Percentiles rank a stretch among this genome's conserved stretches.
Evolutionary conservation across 2,797 vertebrate genomes (phyloP).

Genomic region (Tokudaia muenninki): DNA sequence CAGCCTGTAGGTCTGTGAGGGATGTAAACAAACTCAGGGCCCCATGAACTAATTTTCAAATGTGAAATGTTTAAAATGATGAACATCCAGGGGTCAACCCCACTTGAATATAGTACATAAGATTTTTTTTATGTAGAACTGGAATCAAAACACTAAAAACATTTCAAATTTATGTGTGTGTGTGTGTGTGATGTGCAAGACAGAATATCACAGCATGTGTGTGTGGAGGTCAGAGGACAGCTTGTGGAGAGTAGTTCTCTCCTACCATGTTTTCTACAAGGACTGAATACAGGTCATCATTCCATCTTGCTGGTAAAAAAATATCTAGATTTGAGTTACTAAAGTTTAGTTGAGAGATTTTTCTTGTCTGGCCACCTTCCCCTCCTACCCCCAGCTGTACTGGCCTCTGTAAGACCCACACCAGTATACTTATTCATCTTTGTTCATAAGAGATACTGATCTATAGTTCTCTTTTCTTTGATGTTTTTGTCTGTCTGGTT

Average conservation of each 20-base stretch:
- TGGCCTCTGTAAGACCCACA: background rate
- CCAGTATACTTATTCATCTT: background rate
- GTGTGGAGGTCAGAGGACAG: background rate
- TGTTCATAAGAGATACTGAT: background rate
- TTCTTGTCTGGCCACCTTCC: background rate
- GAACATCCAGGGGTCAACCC: background rate
- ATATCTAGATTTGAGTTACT: background rate
- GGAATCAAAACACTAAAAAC: background rate
- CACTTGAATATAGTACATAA: background rate
- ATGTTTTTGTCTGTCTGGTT: background rate
- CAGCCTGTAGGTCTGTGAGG: rapidly evolving
- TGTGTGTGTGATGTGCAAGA: background rate
- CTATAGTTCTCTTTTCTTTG: background rate
- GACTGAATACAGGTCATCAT: background rate
- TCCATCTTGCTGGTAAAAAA: background rate
- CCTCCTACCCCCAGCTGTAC: background rate
- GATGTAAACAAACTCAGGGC: constrained; percentile 67
- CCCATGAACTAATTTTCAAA: background rate
- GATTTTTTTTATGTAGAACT: background rate
- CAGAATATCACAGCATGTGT: background rate
- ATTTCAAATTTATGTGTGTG: background rate
- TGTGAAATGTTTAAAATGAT: background rate
- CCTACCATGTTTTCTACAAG: background rate
- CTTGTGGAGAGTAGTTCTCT: background rate
- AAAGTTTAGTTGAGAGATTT: background rate